phyloP scores from a whole-genome alignment of 2,888 invertebrate genomes.

The Oscheius sp. region DNA sequence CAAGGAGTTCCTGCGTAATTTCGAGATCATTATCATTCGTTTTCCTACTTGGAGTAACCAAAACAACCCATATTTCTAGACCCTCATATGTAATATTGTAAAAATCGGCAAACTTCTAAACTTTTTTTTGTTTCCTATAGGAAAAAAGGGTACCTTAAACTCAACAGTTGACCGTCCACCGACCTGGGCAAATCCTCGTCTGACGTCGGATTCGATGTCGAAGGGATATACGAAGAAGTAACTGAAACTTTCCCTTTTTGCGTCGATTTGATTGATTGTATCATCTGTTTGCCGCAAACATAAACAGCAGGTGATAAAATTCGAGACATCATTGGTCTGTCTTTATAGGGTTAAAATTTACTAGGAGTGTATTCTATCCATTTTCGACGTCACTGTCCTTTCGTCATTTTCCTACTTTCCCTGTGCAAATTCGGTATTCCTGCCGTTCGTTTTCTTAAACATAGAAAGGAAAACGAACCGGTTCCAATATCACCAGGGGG shows the following conservation, averaged over 20 bases:
- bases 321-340: no score
- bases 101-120: slow-evolving; percentile 63
- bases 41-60: slow-evolving; percentile 50
- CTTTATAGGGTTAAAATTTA: no score
- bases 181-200: slow-evolving; percentile 62
- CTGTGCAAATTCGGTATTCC: background rate
- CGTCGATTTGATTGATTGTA: slow-evolving; percentile 9
- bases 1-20: slow-evolving; percentile 47
- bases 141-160: slow-evolving; percentile 45
- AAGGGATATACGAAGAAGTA: slow-evolving; percentile 56
- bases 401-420: background rate
- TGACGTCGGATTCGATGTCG: slow-evolving; percentile 62
- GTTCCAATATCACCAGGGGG: background rate
- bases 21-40: slow-evolving; percentile 32
- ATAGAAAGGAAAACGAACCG: background rate
- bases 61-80: slow-evolving; percentile 62
- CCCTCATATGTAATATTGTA: slow-evolving; percentile 61
- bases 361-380: no score
- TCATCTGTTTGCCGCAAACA: no score
- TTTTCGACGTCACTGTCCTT: background rate
- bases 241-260: slow-evolving; percentile 32
- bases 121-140: background rate
- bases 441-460: background rate
- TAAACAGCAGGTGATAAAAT: no score
- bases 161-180: slow-evolving; percentile 60